Evolutionary conservation across 2,113 vertebrate genomes (phyloP), one percentile per base, ranked within the genome.

Genomic region (Hippocampus barbouri): DNA sequence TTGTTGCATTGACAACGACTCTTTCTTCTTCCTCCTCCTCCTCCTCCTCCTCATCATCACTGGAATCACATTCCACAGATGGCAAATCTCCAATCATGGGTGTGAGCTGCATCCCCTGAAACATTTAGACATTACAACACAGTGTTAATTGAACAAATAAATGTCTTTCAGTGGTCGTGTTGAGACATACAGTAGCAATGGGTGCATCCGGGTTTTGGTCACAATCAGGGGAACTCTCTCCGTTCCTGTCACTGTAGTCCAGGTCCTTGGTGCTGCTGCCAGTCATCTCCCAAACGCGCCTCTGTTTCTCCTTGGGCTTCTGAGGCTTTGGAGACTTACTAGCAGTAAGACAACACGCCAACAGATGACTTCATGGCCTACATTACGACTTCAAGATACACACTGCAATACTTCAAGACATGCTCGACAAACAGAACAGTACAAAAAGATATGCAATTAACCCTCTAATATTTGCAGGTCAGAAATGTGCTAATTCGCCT

Each of bases 41-140:
- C 14, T 81, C 76, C 61, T 66, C 68, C 41, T 91, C 91, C 0
- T 75, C 70, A 12, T 93, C 94, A 0, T 95, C 94, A 43, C 91
- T 94, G 3, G 95, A 97, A 77, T 97, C 95, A 2, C 93, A 97
- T 65, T 98, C 96, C 21, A 99, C 92, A 83, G 95, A 93, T 5
- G 83, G 94, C 78, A 97, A 93, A 70, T 95, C 95, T 66, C 95
- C 95, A 75, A 85, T 86, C 92, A 94, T 94, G 20, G 91, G 82
- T 72, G 45, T 80, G 10, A 88, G 71, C 79, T 87, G 87, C 75
- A 87, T 83, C 25, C 76, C 86, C 90, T 89, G 73, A 79, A 76
- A 76, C 43, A 65, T 57, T 1, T 7, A 67, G 40, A 61, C 63
- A 12, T 30, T 20, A 25, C 47, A 11, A 49, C 68, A 8, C 9